Evolutionary conservation across 2,797 vertebrate species (phyloP).

Genomic region (Oceanodroma leucorhoa): DNA sequence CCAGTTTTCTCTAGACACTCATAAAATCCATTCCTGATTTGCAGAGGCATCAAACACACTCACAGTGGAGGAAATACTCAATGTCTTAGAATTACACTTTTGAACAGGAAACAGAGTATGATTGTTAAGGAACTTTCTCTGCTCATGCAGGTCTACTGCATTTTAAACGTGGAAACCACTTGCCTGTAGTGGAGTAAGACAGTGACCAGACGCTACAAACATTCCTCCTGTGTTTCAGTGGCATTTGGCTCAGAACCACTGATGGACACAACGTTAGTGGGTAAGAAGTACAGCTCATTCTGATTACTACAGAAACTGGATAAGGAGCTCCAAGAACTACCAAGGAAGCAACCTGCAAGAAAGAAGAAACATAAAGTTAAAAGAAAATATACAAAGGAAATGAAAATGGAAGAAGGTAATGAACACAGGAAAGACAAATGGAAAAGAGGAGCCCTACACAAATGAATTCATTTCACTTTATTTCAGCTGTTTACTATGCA

Average conservation of each 20-base stretch:
- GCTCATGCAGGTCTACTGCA: neutral
- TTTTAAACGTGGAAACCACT: neutral
- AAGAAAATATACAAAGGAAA: neutral
- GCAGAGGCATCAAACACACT: neutral
- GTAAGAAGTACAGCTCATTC: neutral
- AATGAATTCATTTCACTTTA: neutral
- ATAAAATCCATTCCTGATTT: neutral
- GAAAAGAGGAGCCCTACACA: neutral
- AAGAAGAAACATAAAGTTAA: neutral
- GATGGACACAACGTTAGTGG: neutral
- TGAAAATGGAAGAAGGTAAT: neutral
- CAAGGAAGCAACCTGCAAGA: neutral
- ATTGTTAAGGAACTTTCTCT: neutral
- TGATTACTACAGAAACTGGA: neutral
- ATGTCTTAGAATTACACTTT: neutral
- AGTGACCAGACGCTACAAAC: neutral
- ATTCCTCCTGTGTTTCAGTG: neutral
- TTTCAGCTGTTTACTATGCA: neutral
- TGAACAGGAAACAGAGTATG: neutral
- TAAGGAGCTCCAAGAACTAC: neutral
- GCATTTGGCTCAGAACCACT: neutral
- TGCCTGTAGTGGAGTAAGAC: neutral
- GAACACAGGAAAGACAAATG: neutral
- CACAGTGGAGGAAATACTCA: neutral
- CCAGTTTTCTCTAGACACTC: neutral